Evolutionary conservation across 2,797 vertebrate species (phyloP).

Genomic region (Notoglanidium macrostoma): DNA sequence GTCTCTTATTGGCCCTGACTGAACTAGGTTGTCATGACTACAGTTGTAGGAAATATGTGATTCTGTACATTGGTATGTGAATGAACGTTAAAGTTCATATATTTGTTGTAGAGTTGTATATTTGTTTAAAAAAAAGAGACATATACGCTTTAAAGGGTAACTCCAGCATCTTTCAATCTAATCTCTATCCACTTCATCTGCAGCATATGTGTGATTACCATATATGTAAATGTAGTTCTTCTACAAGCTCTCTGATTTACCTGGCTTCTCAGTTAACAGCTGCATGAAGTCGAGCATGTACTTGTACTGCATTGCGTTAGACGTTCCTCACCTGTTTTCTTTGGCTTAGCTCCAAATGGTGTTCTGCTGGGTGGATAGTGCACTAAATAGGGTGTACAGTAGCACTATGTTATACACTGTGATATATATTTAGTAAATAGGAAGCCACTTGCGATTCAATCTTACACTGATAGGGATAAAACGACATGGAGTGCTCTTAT

Average conservation of each 20-base stretch:
- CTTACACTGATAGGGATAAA: neutral
- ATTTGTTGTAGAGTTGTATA: too few species aligned
- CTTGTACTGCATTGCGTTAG: neutral
- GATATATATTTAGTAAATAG: neutral
- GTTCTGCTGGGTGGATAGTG: neutral
- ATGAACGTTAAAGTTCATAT: too few species aligned
- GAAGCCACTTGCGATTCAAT: neutral
- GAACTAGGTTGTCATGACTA: constrained; percentile 19
- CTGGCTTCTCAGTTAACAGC: neutral
- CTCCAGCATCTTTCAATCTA: neutral
- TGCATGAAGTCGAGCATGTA: neutral
- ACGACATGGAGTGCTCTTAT: neutral
- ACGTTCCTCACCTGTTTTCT: neutral
- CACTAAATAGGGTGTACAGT: neutral
- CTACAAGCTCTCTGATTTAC: neutral
- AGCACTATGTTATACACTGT: neutral
- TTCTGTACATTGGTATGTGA: neutral
- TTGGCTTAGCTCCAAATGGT: neutral
- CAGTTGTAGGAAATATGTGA: neutral
- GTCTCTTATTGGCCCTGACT: constrained; percentile 4
- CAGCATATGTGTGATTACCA: neutral
- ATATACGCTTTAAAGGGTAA: neutral
- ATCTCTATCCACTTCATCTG: neutral
- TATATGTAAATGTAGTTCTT: constrained; percentile 5
- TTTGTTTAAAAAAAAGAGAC: neutral